Evolutionary conservation across 2,797 vertebrate genomes (phyloP), one percentile per base, ranked within the genome.

Genomic region (Acipenser transmontanus): DNA sequence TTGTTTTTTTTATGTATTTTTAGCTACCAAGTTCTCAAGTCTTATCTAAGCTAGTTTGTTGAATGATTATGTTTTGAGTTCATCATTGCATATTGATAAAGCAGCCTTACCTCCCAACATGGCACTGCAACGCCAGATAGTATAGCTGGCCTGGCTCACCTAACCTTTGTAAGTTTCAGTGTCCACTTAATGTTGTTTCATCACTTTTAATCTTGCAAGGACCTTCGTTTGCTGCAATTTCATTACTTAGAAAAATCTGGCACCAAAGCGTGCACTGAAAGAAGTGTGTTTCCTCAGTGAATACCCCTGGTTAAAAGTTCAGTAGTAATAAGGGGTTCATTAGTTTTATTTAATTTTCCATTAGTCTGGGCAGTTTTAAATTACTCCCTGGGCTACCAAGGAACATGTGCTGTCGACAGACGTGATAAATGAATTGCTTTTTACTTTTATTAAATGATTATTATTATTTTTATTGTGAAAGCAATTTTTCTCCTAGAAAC

Each of bases 101-200:
- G 47, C 17, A 61, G 59, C 64, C 63, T 66, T 66, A 69, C 72
- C 75, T 71, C 75, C 68, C 75, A 74, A 73, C 70, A 80, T 74
- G 70, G 66, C 11, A 8, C 62, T 68, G 65, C 51, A 66, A 62
- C 6, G 63, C 59, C 51, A 61, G 61, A 49, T 61, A 60, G 11
- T 63, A 64, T 47, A 66, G 65, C 47, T 54, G 51, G 51, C 51
- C 51, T 54, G 51, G 51, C 51, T 8, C 8, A 54, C 51, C 51
- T 54, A 12, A 8, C 64, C 60, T 70, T 54, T 52, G 13, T 63
- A 66, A 72, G 56, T 62, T 56, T 49, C 48, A 66, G 56, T 63
- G 1, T 51, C 57, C n/a, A 62, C 61, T 64, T 47, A 48, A 57
- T 61, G 57, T 12, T n/a, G 34, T 34, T 34, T 34, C 34, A 34